Base-by-base conservation (phyloP, 2,888 invertebrate species). In the Myopa tessellatipennis region DNA sequence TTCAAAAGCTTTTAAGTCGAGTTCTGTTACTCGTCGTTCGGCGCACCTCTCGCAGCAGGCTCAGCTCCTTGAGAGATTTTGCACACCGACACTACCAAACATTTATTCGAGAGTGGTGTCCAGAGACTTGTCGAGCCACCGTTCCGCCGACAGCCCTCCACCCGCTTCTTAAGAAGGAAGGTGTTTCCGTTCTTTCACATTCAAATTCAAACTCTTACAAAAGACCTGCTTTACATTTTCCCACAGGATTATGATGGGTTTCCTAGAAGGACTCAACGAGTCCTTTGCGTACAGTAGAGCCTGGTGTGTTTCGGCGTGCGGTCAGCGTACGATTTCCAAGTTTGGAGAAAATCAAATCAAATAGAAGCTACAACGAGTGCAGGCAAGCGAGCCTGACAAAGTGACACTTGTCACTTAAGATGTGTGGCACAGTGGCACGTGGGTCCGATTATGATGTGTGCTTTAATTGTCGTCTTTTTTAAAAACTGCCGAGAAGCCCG, bases 271-370 rank as follows among this genome's bases (percentile, higher is more conserved):
- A 67, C 68, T 67, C 55, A 16, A 55, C 38, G 12, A 52, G 7
- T 45, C 40, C 61, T 40, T 72, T 45, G 61, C 14, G 38, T 63
- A 18, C 34, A 26, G 26, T 26, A 26, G 26, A 26, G 26, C 26
- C 18, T 45, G 71, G 34, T 6, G 18, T 3, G 7, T 18, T 18
- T 55, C 14, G 10, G 58, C 6, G 58, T 75, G 68, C 45, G 75
- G 75, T 75, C 68, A 68, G 60, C 40, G 16, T 60, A 68, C 16
- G 75, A 68, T 68, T 67, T 38, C 10, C 60, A 38, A 58, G 71
- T 18, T 67, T 55, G 74, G 55, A 12, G 58, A 68, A 36, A 67
- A 67, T 68, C 58, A 68, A 75, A 75, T 68, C 55, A 75, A 67
- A 75, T 55, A 68, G 40, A 75, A 55, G 50, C 61, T 65, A 67